phyloP scores from a whole-genome alignment of 2,113 vertebrate genomes.

The Phodopus roborovskii region DNA sequence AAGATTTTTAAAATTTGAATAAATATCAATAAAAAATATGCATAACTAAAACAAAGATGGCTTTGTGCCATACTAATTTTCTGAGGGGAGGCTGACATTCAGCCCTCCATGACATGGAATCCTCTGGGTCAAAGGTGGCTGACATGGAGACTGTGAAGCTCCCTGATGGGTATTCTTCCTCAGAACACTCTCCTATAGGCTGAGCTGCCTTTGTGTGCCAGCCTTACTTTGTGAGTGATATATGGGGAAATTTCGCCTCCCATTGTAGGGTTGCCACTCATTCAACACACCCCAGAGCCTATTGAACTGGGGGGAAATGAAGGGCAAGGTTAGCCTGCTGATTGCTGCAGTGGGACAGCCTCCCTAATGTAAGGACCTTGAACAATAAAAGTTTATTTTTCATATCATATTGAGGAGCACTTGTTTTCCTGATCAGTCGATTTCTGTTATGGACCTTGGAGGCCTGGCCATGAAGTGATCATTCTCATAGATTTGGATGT shows the following conservation, averaged over 20 bases:
- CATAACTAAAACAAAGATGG: too few relatives aligned
- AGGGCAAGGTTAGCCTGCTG: background rate
- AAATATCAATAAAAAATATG: too few relatives aligned
- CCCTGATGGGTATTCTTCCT: background rate
- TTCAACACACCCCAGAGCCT: background rate
- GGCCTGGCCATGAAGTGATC: background rate
- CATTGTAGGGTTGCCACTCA: background rate
- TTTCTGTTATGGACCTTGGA: background rate
- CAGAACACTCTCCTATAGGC: background rate
- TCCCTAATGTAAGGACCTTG: background rate
- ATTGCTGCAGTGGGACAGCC: background rate
- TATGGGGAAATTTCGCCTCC: background rate
- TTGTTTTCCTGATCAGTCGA: background rate
- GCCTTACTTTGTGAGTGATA: background rate
- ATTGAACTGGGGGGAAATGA: too few relatives aligned
- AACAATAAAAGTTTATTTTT: slow-evolving; percentile 1
- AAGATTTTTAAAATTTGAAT: too few relatives aligned
- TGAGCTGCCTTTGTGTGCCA: background rate
- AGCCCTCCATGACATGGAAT: background rate
- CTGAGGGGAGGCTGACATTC: background rate
- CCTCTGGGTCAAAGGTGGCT: background rate
- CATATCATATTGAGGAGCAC: background rate
- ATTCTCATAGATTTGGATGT: background rate
- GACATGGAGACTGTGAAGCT: background rate
- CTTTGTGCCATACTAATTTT: background rate